Evolutionary conservation across 2,888 invertebrate species (phyloP).

Genomic region (Plagodis dolabraria): DNA sequence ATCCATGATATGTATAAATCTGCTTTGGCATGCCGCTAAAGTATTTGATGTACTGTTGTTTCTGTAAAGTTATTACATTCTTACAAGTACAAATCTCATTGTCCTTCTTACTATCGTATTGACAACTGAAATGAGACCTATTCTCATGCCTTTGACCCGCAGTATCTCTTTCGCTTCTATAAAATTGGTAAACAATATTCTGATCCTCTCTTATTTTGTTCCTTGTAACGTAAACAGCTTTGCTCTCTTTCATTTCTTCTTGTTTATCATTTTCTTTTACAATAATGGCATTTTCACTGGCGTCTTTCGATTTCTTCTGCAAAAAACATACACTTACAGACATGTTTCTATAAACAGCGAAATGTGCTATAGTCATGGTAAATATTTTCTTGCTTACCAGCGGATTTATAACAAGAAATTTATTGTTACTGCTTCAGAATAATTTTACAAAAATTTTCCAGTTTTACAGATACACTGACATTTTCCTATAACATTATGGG

Average conservation of each 20-base stretch:
- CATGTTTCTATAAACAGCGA: conserved; percentile 13
- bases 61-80: conserved; percentile 34
- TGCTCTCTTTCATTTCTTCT: conserved; percentile 62
- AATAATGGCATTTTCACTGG: conserved; percentile 19
- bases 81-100: conserved; percentile 47
- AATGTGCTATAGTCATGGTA: conserved; percentile 13
- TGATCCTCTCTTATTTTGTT: conserved; percentile 36
- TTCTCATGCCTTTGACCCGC: conserved; percentile 30
- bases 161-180: conserved; percentile 23
- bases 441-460: conserved; percentile 12
- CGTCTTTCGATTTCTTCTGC: conserved; percentile 33
- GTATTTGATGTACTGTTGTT: conserved; percentile 41
- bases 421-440: conserved; percentile 12
- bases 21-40: conserved; percentile 46
- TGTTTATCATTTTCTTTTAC: conserved; percentile 53
- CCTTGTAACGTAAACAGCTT: conserved; percentile 55
- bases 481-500: conserved; percentile 1
- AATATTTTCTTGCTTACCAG: conserved; percentile 11
- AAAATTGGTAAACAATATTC: conserved; percentile 28
- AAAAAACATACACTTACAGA: conserved; percentile 18
- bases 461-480: conserved; percentile 1
- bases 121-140: conserved; percentile 52
- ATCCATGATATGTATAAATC: conserved; percentile 48
- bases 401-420: conserved; percentile 13
- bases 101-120: conserved; percentile 52